Base-by-base conservation (phyloP, 1,140 invertebrate species). In the Maconellicoccus hirsutus region DNA sequence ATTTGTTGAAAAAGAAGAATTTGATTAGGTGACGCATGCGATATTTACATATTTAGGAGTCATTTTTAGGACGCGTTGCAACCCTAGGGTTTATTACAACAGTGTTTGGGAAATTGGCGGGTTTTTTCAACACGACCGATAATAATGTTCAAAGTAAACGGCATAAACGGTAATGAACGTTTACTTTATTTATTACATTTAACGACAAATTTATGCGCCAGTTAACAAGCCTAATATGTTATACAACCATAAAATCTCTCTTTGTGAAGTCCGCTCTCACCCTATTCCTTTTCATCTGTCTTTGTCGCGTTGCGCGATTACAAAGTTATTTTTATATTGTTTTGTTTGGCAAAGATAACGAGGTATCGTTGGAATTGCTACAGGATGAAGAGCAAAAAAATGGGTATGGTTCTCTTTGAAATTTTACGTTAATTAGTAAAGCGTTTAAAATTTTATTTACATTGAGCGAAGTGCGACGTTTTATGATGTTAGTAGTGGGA, bases 301-400 rank as follows among this genome's bases (percentile, higher is more conserved):
- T 33, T 6, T 3, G 4, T 33, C 3, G 29, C 3, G 3, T 8
- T 66, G 61, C 21, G 61, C 10, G 61, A n/a, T 61, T 66, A 66
- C 61, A 66, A 66, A 66, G 61, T 66, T 66, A 66, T 66, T 66
- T 66, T 66, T 66, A 66, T 66, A 66, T 66, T 66, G 61, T 66
- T 66, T 66, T 66, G 10, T 12, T 26, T 66, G 61, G 61, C 61
- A 66, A 23, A 6, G 61, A 26, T 66, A 14, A 16, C n/a, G 2
- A 16, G n/a, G n/a, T 52, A 16, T 4, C 42, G 6, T 14, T 52
- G 42, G 6, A 52, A 6, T 12, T 33, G 29, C 12, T 33, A 12
- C 4, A 33, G 12, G 12, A 6, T 8, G 2, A 16, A 4, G 42
- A 6, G 42, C 42, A 8, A 14, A 52, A 16, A 14, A 16, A 52